A percentile compares a stretch with the other conserved stretches of the same genome.
Conservation (phyloP, 1,140 invertebrate species). For the Pseudomyrmex flavicornis region DNA sequence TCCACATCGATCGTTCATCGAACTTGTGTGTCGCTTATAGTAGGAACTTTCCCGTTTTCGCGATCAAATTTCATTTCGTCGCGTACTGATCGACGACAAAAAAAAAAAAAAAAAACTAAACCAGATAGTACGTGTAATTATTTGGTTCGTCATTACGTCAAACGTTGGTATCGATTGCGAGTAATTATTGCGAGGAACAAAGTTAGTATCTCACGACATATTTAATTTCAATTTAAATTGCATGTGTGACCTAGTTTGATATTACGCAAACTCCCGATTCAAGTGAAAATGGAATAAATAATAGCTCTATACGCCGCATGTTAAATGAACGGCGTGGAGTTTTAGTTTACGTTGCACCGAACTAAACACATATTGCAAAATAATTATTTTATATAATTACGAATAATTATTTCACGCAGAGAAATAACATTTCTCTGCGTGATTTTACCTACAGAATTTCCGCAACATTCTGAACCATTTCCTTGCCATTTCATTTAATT, state of each 20-base stretch:
- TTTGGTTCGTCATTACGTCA: not conserved
- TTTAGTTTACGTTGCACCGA: too few relatives aligned
- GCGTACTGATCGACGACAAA: not conserved
- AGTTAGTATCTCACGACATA: not conserved
- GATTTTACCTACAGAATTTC: not conserved
- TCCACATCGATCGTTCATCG: constrained; percentile 41
- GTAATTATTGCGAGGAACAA: not conserved
- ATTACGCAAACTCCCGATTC: not conserved
- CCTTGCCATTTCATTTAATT: constrained; percentile 30
- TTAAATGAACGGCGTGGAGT: too few relatives aligned
- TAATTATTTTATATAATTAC: not conserved
- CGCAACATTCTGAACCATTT: not conserved
- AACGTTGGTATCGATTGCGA: not conserved
- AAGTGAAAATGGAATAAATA: constrained; percentile 4
- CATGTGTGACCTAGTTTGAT: not conserved
- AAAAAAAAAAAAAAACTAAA: not conserved
- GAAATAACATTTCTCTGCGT: constrained; percentile 14
- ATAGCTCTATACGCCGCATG: not conserved
- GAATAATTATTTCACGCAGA: constrained; percentile 41
- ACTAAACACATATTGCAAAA: too few relatives aligned
- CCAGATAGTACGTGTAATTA: too few relatives aligned
- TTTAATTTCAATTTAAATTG: constrained; percentile 24
- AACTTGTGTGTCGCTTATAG: constrained; percentile 38
- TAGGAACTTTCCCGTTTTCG: constrained; percentile 36
- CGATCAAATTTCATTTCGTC: constrained; percentile 25